These are phyloP conservation scores for Halisarca cf. caerulea DNA, from an alignment of 37 sponge, comb jelly and placozoan species.

Conservation along the genomic window DNA sequence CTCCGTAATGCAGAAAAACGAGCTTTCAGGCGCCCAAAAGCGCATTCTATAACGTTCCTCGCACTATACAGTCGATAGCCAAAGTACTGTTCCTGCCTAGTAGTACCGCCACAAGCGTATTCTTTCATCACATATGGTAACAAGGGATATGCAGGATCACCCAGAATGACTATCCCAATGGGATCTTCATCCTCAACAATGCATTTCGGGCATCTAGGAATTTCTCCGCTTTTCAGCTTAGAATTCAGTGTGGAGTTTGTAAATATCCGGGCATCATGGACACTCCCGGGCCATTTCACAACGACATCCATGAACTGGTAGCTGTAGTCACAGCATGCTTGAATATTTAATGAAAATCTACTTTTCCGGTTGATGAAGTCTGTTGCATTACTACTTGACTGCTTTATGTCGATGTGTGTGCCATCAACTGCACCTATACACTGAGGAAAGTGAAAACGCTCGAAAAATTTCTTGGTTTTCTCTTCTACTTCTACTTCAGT, in stretches of 20 bases:
- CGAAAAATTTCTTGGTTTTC: conserved; percentile 11
- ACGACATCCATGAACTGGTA: conserved; percentile 47
- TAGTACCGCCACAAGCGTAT: conserved; percentile 33
- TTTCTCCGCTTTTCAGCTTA: not conserved
- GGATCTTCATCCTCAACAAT: conserved; percentile 34
- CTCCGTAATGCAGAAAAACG: conserved; percentile 18
- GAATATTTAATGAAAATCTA: conserved; percentile 31
- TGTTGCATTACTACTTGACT: conserved; percentile 21
- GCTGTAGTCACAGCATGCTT: conserved; percentile 35
- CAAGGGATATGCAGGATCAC: conserved; percentile 33
- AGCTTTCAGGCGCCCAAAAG: conserved; percentile 48
- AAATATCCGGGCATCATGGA: conserved; percentile 25
- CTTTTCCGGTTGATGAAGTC: conserved; percentile 47
- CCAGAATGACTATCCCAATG: not conserved
- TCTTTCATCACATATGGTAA: conserved; percentile 43
- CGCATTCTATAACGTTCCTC: conserved; percentile 41
- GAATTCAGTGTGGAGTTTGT: not conserved
- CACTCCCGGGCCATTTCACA: conserved; percentile 40
- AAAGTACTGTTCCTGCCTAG: conserved; percentile 43
- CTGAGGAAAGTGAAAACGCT: not conserved
- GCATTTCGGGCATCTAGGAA: conserved; percentile 4
- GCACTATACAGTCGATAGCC: conserved; percentile 31
- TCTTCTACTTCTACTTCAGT: conserved; percentile 33
- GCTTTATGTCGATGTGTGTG: conserved; percentile 39
- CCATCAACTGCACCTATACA: conserved; percentile 54